These are phyloP conservation scores for Melanocharis versteri DNA, from an alignment of 2,113 vertebrate species.

Conservation along the genomic window DNA sequence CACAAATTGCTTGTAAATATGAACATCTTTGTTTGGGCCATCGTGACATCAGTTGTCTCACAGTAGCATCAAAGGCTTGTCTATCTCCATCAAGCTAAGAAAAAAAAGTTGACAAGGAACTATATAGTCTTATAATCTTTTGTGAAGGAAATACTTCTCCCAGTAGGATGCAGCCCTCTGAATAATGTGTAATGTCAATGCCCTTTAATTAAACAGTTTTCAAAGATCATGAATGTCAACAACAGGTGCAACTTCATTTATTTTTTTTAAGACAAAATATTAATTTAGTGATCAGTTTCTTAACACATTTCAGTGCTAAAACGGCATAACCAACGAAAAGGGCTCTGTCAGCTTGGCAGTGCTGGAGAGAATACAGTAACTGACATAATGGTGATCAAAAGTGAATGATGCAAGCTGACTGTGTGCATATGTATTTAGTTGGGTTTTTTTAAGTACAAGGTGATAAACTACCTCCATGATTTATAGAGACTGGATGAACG, in stretches of 20 bases:
- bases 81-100: conserved; percentile 84
- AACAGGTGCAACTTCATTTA: accelerated
- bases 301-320: background rate
- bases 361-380: background rate
- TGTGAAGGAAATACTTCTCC: background rate
- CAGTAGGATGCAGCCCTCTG: background rate
- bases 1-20: conserved; percentile 91
- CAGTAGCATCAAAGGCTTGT: conserved; percentile 87
- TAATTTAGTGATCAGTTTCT: background rate
- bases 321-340: background rate
- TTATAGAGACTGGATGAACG: background rate
- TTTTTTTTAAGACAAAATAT: background rate
- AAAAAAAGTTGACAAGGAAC: background rate
- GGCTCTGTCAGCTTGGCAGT: background rate
- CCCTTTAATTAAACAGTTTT: background rate
- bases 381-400: background rate
- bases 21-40: conserved; percentile 86
- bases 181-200: background rate
- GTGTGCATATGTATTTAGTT: accelerated
- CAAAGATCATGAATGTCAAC: background rate
- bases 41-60: conserved; percentile 87
- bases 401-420: background rate
- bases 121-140: background rate
- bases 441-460: background rate
- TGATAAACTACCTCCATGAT: background rate